Conservation (phyloP, 2,888 invertebrate species). For the Chrysolina haemoptera region DNA sequence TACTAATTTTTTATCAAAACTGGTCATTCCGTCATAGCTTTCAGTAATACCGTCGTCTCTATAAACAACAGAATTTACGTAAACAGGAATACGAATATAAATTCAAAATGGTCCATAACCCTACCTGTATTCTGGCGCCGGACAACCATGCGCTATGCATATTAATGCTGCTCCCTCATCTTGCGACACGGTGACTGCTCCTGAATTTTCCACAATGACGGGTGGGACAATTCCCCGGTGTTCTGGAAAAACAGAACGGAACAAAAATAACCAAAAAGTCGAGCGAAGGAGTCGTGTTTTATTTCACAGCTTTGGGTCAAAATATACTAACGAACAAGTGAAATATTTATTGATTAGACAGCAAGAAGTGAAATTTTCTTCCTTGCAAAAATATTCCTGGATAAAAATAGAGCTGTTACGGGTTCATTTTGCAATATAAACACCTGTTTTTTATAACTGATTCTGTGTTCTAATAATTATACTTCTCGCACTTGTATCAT, state of each 20-base stretch:
- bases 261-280: not conserved
- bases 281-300: not conserved
- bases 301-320: not conserved
- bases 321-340: not conserved
- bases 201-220: conserved; percentile 80
- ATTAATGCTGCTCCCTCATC: conserved; percentile 83
- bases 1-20: too few species aligned
- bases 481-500: too few species aligned
- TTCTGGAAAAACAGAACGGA: conserved; percentile 69
- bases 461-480: too few species aligned
- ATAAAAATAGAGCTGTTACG: too few species aligned
- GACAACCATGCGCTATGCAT: conserved; percentile 86
- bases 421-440: too few species aligned
- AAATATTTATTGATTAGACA: not conserved
- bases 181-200: conserved; percentile 79
- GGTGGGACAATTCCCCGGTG: conserved; percentile 82
- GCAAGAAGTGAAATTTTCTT: not conserved
- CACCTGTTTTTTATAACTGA: too few species aligned
- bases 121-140: conserved; percentile 84
- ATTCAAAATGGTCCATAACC: not conserved
- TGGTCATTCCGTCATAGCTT: not conserved
- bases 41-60: not conserved
- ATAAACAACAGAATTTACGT: not conserved
- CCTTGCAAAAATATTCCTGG: too few species aligned
- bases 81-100: not conserved